Evolutionary conservation across 2,888 invertebrate genomes (phyloP).

Genomic region (Emmelina monodactyla): DNA sequence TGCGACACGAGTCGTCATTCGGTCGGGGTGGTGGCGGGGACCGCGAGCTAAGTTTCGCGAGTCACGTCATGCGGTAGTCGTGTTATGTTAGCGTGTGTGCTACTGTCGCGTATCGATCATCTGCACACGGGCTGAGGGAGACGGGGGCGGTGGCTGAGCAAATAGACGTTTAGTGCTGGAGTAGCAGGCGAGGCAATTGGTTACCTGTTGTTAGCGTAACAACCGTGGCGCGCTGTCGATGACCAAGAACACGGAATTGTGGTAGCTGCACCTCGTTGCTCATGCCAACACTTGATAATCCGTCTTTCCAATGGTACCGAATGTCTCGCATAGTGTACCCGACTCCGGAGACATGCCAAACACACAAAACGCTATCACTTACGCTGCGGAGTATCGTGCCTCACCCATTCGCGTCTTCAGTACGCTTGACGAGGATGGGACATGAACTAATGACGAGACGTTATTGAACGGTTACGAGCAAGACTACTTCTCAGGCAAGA

Average conservation of each 20-base stretch:
- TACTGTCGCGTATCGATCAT: constrained; percentile 48
- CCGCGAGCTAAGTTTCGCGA: constrained; percentile 32
- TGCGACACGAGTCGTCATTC: constrained; percentile 53
- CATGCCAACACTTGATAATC: constrained; percentile 92
- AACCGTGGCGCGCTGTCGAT: constrained; percentile 93
- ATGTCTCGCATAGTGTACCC: constrained; percentile 98
- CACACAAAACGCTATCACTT: constrained; percentile 67
- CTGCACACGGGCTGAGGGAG: constrained; percentile 60
- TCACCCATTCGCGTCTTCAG: constrained; percentile 27
- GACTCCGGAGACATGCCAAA: constrained; percentile 76
- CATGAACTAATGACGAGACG: constrained; percentile 28
- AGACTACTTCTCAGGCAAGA: not conserved
- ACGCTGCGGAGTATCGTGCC: constrained; percentile 55
- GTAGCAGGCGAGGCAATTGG: constrained; percentile 43
- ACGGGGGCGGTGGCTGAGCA: constrained; percentile 55
- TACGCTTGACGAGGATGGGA: constrained; percentile 29
- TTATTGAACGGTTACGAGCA: constrained; percentile 27
- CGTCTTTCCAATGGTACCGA: constrained; percentile 96
- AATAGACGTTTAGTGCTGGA: constrained; percentile 50
- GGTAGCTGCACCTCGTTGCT: constrained; percentile 95
- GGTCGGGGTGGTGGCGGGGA: constrained; percentile 51
- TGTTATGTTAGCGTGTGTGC: constrained; percentile 57
- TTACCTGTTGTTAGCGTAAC: constrained; percentile 97
- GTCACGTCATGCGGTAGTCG: constrained; percentile 50
- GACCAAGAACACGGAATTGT: constrained; percentile 96